A percentile compares a stretch with the other conserved stretches of the same genome.
Conservation (phyloP, 2,888 invertebrate species). For the Horisme vitalbata region DNA sequence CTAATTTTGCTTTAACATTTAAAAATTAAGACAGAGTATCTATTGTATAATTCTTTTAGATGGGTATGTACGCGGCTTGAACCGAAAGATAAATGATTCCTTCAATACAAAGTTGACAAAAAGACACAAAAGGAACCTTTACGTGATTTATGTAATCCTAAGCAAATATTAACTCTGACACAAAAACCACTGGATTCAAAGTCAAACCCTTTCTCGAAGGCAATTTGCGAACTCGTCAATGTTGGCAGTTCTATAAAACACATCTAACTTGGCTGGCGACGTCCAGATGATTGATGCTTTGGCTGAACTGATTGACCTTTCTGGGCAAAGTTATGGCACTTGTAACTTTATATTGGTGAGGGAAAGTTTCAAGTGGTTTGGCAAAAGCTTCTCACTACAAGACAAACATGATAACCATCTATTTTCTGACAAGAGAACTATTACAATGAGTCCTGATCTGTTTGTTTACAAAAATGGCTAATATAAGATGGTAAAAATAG, state of each 20-base stretch:
- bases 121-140: neutral
- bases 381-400: too few species aligned
- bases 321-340: slow-evolving; percentile 7
- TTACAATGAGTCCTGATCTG: too few species aligned
- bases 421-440: too few species aligned
- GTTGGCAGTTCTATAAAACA: slow-evolving; percentile 15
- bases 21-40: too few species aligned
- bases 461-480: too few species aligned
- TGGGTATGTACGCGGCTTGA: too few species aligned
- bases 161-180: slow-evolving; percentile 9
- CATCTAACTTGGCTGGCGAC: slow-evolving; percentile 15
- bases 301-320: slow-evolving; percentile 20
- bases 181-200: slow-evolving; percentile 3
- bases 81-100: too few species aligned
- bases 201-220: slow-evolving; percentile 14
- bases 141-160: slow-evolving; percentile 10
- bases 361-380: slow-evolving; percentile 14
- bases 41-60: too few species aligned
- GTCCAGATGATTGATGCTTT: slow-evolving; percentile 25
- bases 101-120: too few species aligned
- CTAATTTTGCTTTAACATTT: too few species aligned
- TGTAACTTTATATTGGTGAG: slow-evolving; percentile 9
- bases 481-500: too few species aligned
- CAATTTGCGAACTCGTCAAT: slow-evolving; percentile 24
- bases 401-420: too few species aligned